A percentile compares a stretch with the other conserved stretches of the same genome.
phyloP scores from a whole-genome alignment of 1,140 invertebrate species.

The Pogonomyrmex californicus region DNA sequence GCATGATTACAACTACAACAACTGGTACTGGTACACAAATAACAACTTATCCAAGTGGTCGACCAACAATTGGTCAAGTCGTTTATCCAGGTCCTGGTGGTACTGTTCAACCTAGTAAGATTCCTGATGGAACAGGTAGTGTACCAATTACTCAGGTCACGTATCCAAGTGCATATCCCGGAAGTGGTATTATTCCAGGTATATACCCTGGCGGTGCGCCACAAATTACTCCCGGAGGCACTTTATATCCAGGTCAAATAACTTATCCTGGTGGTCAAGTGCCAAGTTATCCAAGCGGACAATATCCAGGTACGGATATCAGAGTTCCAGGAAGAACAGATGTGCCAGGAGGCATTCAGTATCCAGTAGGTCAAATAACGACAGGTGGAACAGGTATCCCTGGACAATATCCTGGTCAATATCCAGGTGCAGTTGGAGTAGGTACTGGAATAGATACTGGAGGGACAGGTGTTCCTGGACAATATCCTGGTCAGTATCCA shows the following conservation, averaged over 20 bases:
- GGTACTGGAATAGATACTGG: background rate
- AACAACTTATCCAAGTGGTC: conserved; percentile 41
- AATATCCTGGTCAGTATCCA: conserved; percentile 57
- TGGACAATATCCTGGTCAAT: conserved; percentile 27
- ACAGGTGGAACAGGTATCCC: background rate
- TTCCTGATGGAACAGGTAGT: background rate
- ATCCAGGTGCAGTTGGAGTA: background rate
- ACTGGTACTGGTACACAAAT: conserved; percentile 29
- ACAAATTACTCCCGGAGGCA: conserved; percentile 2
- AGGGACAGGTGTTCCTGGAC: background rate
- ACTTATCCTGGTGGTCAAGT: conserved; percentile 22
- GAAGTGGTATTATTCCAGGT: conserved; percentile 7
- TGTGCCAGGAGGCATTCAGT: conserved; percentile 11
- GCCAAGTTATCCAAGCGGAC: conserved; percentile 24
- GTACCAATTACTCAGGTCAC: background rate
- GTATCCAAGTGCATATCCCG: conserved; percentile 28
- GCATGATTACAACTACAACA: conserved; percentile 1
- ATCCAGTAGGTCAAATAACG: conserved; percentile 17
- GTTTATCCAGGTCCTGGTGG: conserved; percentile 17
- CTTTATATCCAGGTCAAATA: conserved; percentile 36
- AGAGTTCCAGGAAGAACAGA: background rate
- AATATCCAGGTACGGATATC: background rate
- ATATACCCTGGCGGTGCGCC: background rate
- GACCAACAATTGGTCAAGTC: background rate
- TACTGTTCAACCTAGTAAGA: conserved; percentile 28